Conservation (phyloP, 2,888 invertebrate genomes). For the Drosophila tripunctata region DNA sequence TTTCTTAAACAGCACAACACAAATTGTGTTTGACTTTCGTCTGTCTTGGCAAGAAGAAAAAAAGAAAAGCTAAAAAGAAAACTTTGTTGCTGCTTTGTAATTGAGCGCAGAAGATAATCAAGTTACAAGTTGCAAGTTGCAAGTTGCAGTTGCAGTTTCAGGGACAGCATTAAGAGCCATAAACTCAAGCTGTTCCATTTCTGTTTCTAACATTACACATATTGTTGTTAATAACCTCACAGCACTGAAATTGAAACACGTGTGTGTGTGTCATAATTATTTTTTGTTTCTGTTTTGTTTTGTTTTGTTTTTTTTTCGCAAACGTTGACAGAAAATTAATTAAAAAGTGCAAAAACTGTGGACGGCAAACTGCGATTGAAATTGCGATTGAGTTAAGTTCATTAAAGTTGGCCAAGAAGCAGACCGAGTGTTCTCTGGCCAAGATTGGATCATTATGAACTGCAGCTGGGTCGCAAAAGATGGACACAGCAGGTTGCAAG, state of each 20-base stretch:
- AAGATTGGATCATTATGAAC: slow-evolving; percentile 21
- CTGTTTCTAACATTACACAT: slow-evolving; percentile 53
- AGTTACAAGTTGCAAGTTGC: slow-evolving; percentile 49
- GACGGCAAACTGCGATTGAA: slow-evolving; percentile 14
- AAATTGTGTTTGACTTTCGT: slow-evolving; percentile 42
- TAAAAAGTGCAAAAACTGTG: slow-evolving; percentile 44
- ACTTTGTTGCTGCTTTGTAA: slow-evolving; percentile 42
- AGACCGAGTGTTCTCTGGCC: not conserved
- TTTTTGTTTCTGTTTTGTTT: slow-evolving; percentile 10
- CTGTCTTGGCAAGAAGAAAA: too few species aligned
- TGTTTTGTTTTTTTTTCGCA: slow-evolving; percentile 55
- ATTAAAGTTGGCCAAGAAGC: slow-evolving; percentile 40
- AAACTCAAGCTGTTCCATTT: slow-evolving; percentile 36
- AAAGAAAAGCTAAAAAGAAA: slow-evolving; percentile 3
- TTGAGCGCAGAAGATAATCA: slow-evolving; percentile 56
- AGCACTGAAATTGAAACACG: slow-evolving; percentile 62
- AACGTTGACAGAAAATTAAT: slow-evolving; percentile 78
- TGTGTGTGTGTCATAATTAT: slow-evolving; percentile 48
- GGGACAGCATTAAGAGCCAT: slow-evolving; percentile 24
- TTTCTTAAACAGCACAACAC: slow-evolving; percentile 21
- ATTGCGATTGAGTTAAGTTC: slow-evolving; percentile 45
- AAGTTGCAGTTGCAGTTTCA: slow-evolving; percentile 28
- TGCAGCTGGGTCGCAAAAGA: not conserved
- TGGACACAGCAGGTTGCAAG: not conserved
- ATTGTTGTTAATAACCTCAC: slow-evolving; percentile 73